Evolutionary conservation across 2,113 vertebrate species (phyloP).

Genomic region (Abramis brama): DNA sequence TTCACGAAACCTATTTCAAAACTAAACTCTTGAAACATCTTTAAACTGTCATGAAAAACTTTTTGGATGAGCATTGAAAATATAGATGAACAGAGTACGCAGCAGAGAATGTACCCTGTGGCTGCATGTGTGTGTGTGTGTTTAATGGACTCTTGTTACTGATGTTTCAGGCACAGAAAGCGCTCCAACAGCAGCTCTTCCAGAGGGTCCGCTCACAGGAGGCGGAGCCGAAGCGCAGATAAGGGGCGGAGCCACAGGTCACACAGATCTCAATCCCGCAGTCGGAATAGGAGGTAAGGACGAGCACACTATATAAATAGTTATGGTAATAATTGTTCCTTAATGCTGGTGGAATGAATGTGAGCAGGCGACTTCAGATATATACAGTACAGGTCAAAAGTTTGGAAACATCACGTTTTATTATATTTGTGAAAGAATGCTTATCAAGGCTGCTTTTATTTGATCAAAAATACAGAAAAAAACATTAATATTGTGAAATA

Average conservation of each 20-base stretch:
- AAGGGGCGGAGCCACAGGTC: constrained; percentile 85
- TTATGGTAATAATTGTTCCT: background rate
- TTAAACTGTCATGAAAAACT: too few species aligned
- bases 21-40: background rate
- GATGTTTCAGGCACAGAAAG: constrained; percentile 80
- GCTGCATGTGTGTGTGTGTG: constrained; percentile 20
- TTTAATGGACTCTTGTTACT: constrained; percentile 20
- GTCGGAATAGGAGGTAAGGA: constrained; percentile 86
- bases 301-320: background rate
- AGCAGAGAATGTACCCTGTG: background rate
- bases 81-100: background rate
- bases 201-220: constrained; percentile 85
- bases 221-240: constrained; percentile 85
- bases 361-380: background rate
- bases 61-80: background rate
- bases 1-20: background rate
- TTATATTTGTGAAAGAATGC: too few species aligned
- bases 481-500: too few species aligned
- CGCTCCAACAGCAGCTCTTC: constrained; percentile 94
- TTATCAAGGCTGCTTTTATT: too few species aligned
- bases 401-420: too few species aligned
- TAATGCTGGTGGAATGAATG: background rate
- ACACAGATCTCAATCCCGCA: constrained; percentile 85
- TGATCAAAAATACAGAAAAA: too few species aligned
- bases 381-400: too few species aligned